Conservation (phyloP, 2,888 invertebrate genomes). For the Agrotis clavis region DNA sequence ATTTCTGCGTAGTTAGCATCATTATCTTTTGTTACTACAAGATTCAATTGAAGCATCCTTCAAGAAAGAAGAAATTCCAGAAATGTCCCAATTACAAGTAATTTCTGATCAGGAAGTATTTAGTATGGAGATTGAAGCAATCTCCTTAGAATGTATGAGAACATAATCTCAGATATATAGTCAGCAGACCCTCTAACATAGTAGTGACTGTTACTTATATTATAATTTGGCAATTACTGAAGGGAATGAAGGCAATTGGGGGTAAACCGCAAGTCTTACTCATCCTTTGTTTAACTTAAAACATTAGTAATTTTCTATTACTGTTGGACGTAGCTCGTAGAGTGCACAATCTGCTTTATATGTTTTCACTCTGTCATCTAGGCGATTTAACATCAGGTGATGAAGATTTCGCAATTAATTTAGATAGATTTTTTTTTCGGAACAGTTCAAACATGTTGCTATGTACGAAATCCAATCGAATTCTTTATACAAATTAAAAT, state of each 20-base stretch:
- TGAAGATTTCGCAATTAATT: constrained; percentile 37
- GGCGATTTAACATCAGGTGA: constrained; percentile 20
- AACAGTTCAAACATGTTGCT: constrained; percentile 25
- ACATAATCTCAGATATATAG: not conserved
- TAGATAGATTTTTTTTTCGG: constrained; percentile 28
- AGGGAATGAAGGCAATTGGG: constrained; percentile 27
- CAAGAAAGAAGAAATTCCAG: no score
- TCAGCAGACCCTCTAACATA: not conserved
- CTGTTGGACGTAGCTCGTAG: not conserved
- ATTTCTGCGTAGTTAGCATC: not conserved
- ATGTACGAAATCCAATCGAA: not conserved
- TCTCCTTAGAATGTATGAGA: not conserved
- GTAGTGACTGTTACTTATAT: not conserved
- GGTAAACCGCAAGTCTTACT: constrained; percentile 32
- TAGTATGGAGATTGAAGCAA: not conserved
- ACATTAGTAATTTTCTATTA: not conserved
- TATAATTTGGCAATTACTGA: not conserved
- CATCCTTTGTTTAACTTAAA: constrained; percentile 47
- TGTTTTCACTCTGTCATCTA: not conserved
- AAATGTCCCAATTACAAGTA: not conserved
- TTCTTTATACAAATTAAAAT: not conserved
- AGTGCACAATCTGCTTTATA: not conserved
- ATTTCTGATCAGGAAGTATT: not conserved
- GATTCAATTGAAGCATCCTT: not conserved
- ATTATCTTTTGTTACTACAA: not conserved